Conservation (phyloP, 2,797 vertebrate species). For the Sarcoramphus papa region DNA sequence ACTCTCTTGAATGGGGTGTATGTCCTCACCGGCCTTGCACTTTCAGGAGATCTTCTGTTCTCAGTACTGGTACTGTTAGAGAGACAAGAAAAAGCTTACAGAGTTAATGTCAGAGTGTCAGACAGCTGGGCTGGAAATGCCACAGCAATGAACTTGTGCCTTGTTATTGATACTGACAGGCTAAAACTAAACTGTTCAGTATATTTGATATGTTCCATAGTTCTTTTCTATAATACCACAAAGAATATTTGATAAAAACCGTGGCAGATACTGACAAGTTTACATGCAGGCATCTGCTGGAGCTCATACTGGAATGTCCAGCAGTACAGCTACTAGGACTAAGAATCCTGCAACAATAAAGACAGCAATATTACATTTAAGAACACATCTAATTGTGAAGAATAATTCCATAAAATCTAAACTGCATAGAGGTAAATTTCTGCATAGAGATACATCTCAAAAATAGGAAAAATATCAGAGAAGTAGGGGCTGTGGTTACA, state of each 20-base stretch:
- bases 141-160: neutral
- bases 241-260: neutral
- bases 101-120: neutral
- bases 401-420: neutral
- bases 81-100: constrained; percentile 22
- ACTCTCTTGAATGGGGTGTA: constrained; percentile 89
- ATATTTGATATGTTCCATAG: neutral
- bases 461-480: neutral
- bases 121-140: neutral
- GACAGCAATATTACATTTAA: neutral
- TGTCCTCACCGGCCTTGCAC: constrained; percentile 59
- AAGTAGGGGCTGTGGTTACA: constrained; percentile 28
- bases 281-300: neutral
- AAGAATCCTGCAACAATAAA: neutral
- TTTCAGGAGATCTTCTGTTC: constrained; percentile 26
- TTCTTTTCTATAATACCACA: neutral
- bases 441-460: neutral
- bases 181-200: neutral
- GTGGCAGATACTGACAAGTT: neutral
- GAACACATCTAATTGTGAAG: neutral
- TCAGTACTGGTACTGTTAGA: constrained; percentile 27
- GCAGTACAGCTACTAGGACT: neutral
- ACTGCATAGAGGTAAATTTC: neutral
- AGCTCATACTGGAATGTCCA: neutral
- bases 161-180: neutral